Evolutionary conservation across 2,888 invertebrate species (phyloP).

Genomic region (Schizaphis graminum): DNA sequence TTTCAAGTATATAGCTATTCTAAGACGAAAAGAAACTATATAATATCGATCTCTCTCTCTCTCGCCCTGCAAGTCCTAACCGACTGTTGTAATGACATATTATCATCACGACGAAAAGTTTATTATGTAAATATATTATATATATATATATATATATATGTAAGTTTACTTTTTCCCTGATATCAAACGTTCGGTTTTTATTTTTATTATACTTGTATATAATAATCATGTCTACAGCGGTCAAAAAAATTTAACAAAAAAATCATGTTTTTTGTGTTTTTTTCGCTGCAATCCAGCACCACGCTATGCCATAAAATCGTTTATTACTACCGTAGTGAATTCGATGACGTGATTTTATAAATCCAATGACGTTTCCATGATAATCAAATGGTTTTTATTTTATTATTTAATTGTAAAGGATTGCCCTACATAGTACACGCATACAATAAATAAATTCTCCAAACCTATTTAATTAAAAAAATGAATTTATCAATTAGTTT

Average conservation of each 20-base stretch:
- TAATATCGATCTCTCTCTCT: not conserved
- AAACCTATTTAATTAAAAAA: not conserved
- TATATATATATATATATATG: not conserved
- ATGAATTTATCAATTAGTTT: not conserved
- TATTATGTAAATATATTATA: not conserved
- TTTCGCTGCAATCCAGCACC: not conserved
- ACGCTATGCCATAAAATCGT: not conserved
- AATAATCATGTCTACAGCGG: not conserved
- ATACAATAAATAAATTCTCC: not conserved
- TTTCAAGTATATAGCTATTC: not conserved
- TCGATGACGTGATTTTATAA: not conserved
- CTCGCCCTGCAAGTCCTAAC: not conserved
- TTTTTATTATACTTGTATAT: not conserved
- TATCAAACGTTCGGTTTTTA: not conserved
- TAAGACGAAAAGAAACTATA: not conserved
- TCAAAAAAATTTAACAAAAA: not conserved
- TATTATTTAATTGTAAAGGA: not conserved
- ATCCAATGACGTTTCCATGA: not conserved
- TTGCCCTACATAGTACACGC: not conserved
- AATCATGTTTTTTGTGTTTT: too few relatives aligned
- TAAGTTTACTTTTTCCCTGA: not conserved
- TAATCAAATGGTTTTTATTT: not conserved
- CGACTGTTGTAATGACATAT: not conserved
- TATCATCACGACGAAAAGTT: not conserved
- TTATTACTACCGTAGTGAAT: not conserved